These are phyloP conservation scores for Drosophila repleta DNA, from an alignment of 1,140 invertebrate genomes.

Conservation along the genomic window DNA sequence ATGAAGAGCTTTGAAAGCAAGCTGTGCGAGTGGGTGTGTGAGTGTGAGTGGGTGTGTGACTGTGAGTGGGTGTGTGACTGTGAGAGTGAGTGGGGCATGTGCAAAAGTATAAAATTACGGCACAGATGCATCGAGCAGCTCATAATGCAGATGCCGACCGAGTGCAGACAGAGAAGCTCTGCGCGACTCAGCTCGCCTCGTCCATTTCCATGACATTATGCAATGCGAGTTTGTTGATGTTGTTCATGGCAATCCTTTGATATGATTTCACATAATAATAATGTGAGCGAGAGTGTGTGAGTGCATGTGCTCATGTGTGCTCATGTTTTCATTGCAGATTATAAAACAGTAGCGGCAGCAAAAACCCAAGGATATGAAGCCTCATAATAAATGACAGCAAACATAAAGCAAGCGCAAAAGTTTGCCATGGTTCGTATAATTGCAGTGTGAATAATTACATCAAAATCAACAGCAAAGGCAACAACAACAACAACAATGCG, in stretches of 20 bases:
- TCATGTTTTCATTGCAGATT: conserved; percentile 76
- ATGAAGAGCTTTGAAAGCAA: conserved; percentile 7
- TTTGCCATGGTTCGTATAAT: conserved; percentile 77
- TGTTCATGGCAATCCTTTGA: conserved; percentile 75
- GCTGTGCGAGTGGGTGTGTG: conserved; percentile 4
- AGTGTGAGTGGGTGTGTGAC: conserved; percentile 9
- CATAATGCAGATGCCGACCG: conserved; percentile 15
- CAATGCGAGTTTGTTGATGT: conserved; percentile 59
- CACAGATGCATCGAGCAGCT: conserved; percentile 47
- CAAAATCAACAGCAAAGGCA: conserved; percentile 57
- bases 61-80: too few relatives aligned
- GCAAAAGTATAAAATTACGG: conserved; percentile 66
- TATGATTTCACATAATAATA: conserved; percentile 79
- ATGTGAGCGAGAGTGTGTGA: conserved; percentile 42
- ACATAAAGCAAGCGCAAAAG: conserved; percentile 70
- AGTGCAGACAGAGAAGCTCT: background rate
- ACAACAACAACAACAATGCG: conserved; percentile 21
- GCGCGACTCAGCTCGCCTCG: conserved; percentile 13
- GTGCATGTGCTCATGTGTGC: conserved; percentile 18
- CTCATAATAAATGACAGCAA: conserved; percentile 51
- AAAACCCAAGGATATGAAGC: conserved; percentile 26
- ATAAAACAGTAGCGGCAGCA: conserved; percentile 62
- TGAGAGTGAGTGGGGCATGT: conserved; percentile 14
- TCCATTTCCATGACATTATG: conserved; percentile 60
- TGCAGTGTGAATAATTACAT: conserved; percentile 81